phyloP scores from a whole-genome alignment of 2,797 vertebrate genomes.

The Gila robusta region DNA sequence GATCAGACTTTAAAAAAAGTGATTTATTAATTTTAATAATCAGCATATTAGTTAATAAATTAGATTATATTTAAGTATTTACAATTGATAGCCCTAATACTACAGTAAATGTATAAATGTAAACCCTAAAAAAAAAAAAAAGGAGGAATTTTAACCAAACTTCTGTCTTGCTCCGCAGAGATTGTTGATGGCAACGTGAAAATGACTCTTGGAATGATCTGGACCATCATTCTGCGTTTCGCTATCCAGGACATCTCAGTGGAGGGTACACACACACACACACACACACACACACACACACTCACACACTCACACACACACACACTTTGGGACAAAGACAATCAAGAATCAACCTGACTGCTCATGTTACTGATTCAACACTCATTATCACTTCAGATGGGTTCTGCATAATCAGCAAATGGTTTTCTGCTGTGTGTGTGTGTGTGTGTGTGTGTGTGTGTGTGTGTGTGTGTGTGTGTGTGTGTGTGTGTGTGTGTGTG shows the following conservation, averaged over 20 bases:
- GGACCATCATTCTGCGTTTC: slow-evolving; percentile 94
- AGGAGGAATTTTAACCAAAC: neutral
- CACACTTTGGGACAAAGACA: neutral
- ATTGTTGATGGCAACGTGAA: slow-evolving; percentile 91
- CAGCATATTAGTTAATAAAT: neutral
- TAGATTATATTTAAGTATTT: neutral
- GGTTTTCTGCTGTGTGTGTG: neutral
- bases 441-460: slow-evolving; percentile 38
- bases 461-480: slow-evolving; percentile 7
- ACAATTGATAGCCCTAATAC: neutral
- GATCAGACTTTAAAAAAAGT: neutral
- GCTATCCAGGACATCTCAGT: slow-evolving; percentile 96
- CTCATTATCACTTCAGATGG: slow-evolving; percentile 6
- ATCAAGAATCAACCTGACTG: neutral
- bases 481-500: slow-evolving; percentile 30
- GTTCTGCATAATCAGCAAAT: neutral
- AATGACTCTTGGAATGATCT: slow-evolving; percentile 95
- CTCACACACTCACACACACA: neutral
- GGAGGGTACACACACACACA: slow-evolving; percentile 78
- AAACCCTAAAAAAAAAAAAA: neutral
- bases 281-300: neutral
- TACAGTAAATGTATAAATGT: neutral
- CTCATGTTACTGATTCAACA: slow-evolving; percentile 30
- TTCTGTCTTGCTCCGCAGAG: slow-evolving; percentile 74
- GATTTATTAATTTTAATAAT: neutral